A percentile compares a stretch with the other conserved stretches of the same genome.
Conservation (phyloP, 2,888 invertebrate species). For the Dorcus hopei region DNA sequence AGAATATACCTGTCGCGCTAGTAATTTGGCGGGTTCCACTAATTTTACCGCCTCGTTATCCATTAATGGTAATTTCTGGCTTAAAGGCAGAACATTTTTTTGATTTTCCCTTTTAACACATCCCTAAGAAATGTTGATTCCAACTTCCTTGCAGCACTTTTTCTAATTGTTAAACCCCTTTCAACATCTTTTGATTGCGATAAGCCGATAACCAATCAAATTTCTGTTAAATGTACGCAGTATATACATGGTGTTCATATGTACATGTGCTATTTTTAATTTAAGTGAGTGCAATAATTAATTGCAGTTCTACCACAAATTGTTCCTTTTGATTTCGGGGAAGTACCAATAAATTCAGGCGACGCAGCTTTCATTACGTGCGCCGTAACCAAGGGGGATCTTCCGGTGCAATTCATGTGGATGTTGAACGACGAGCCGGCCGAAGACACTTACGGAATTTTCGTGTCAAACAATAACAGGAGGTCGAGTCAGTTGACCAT, state of each 20-base stretch:
- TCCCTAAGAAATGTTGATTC: neutral
- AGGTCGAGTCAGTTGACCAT: slow-evolving; percentile 66
- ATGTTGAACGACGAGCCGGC: slow-evolving; percentile 37
- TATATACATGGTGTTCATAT: no score
- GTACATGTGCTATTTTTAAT: no score
- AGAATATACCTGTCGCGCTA: slow-evolving; percentile 67
- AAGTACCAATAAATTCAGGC: slow-evolving; percentile 65
- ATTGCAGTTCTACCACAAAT: slow-evolving; percentile 43
- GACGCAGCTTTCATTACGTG: slow-evolving; percentile 67
- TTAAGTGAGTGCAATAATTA: neutral
- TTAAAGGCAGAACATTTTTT: neutral
- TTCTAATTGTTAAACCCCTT: no score
- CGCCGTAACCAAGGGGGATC: slow-evolving; percentile 70
- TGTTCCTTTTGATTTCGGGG: slow-evolving; percentile 48
- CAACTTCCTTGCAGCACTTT: neutral
- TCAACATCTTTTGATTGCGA: no score
- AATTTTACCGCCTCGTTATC: slow-evolving; percentile 39
- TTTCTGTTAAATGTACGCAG: no score
- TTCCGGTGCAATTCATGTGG: slow-evolving; percentile 72
- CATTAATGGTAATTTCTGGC: slow-evolving; percentile 27
- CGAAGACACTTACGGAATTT: slow-evolving; percentile 39
- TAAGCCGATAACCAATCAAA: no score
- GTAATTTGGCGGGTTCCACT: slow-evolving; percentile 65
- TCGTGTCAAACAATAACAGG: slow-evolving; percentile 48
- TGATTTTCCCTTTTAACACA: neutral